Percentiles rank a stretch among this genome's conserved stretches.
Conservation (phyloP, 2,888 invertebrate species). For the Tachina lurida region DNA sequence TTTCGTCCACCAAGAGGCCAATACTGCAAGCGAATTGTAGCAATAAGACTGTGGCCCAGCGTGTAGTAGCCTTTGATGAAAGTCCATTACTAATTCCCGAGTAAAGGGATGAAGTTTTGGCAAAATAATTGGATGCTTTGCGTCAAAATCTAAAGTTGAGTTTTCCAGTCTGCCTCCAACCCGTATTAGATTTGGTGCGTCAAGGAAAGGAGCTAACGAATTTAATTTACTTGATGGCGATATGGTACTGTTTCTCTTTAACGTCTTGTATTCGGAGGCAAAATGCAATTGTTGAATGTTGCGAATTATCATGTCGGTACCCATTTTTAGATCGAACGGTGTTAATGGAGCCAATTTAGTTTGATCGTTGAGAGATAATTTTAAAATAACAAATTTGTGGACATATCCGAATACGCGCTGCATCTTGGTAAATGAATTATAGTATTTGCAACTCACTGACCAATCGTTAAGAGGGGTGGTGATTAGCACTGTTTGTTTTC, state of each 20-base stretch:
- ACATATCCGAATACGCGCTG: constrained; percentile 34
- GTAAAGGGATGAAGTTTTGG: constrained; percentile 25
- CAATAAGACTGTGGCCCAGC: constrained; percentile 64
- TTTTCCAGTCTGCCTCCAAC: background rate
- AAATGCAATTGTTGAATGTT: constrained; percentile 29
- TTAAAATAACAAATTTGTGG: constrained; percentile 2
- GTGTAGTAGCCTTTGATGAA: constrained; percentile 58
- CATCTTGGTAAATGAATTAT: constrained; percentile 12
- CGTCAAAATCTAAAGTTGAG: background rate
- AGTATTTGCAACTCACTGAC: background rate
- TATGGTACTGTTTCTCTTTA: background rate
- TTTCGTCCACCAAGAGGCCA: constrained; percentile 70
- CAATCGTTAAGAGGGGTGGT: background rate
- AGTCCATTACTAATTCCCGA: constrained; percentile 8
- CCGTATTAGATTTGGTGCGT: background rate
- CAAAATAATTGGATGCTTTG: constrained; percentile 6
- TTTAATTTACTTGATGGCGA: constrained; percentile 20
- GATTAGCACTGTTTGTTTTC: background rate
- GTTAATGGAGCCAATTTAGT: background rate
- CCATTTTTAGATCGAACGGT: constrained; percentile 5
- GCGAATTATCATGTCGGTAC: constrained; percentile 15
- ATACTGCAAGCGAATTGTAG: constrained; percentile 66
- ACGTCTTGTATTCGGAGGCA: background rate
- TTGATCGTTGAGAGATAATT: background rate
- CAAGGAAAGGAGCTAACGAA: background rate